These are phyloP conservation scores for Petromus typicus DNA, from an alignment of 2,113 vertebrate genomes.

Conservation along the genomic window DNA sequence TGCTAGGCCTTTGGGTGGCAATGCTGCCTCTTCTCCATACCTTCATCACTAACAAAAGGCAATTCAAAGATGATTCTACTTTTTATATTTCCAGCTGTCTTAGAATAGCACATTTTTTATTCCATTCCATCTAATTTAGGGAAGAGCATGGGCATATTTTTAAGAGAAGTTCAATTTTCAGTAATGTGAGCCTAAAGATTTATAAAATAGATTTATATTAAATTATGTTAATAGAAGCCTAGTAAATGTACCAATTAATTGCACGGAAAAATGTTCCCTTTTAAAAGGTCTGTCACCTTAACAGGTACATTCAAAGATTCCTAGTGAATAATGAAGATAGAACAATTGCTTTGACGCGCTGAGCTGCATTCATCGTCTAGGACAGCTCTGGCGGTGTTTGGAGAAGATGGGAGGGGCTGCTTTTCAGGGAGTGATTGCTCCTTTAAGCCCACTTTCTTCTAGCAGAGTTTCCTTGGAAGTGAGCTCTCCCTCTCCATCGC, in stretches of 20 bases:
- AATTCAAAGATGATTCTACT: conserved; percentile 55
- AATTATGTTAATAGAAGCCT: conserved; percentile 82
- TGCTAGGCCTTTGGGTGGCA: background rate
- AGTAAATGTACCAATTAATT: conserved; percentile 80
- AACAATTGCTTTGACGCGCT: conserved; percentile 80
- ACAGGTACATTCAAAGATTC: conserved; percentile 82
- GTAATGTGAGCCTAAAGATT: conserved; percentile 82
- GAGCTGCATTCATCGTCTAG: conserved; percentile 72
- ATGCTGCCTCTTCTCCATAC: background rate
- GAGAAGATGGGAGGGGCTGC: conserved; percentile 70
- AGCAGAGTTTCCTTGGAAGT: conserved; percentile 48
- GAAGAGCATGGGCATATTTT: conserved; percentile 55
- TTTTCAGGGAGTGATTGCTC: conserved; percentile 71
- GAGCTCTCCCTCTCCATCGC: background rate
- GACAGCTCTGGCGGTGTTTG: conserved; percentile 70
- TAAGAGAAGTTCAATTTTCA: conserved; percentile 72
- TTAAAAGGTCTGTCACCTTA: conserved; percentile 82
- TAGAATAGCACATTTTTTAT: conserved; percentile 73
- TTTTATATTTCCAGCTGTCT: conserved; percentile 64
- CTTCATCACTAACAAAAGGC: conserved; percentile 59
- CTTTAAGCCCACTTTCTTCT: conserved; percentile 74
- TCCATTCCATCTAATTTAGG: conserved; percentile 74
- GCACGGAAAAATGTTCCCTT: conserved; percentile 73
- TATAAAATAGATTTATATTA: conserved; percentile 85
- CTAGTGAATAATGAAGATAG: conserved; percentile 77